Evolutionary conservation across 2,113 vertebrate genomes (phyloP), one percentile per base, ranked within the genome.

Genomic region (Jacana jacana): DNA sequence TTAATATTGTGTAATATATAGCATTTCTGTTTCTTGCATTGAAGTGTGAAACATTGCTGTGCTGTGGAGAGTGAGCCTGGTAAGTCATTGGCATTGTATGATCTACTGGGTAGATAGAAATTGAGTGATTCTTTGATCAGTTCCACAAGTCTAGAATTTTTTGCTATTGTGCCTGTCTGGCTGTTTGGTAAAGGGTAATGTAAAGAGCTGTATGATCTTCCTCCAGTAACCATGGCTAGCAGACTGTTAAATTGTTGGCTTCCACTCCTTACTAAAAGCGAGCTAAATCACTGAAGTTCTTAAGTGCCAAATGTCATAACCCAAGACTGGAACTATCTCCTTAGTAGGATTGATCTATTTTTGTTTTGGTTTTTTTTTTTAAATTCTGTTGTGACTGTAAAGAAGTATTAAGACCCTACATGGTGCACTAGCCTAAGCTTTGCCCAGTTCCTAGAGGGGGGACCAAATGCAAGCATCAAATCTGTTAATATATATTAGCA

Each of bases 1-100:
- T 17, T 5, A n/a, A 66, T 73, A 35, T 54, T 72, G 15, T 49
- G 2, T 66, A 35, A 35, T 57, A 19, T 28, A 3, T 20, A 66
- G 13, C 9, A n/a, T 49, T 91, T 68, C 52, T 49, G 8, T 69
- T 18, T 28, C 25, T 77, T 44, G 10, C 22, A 57, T 20, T 0
- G 0, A 66, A 79, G n/a, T 28, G 23, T 82, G 46, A 70, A 70
- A 63, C n/a, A 1, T 23, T 51, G 44, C n/a, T 66, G 4, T 75
- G 51, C 15, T 30, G 13, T 39, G 58, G 28, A 39, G 17, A 15
- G 25, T 30, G 51, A 76, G 35, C 17, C 35, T 55, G 69, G 3
- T 13, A 31, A 39, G 11, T 13, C 18, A 20, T 0, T 57, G 46
- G 22, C 27, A 6, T 40, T 69, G 31, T 17, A 4, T 0, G 0